Percentiles rank a stretch among this genome's conserved stretches.
These are phyloP conservation scores for Noctilio leporinus DNA, from an alignment of 2,113 vertebrate genomes.

Conservation along the genomic window DNA sequence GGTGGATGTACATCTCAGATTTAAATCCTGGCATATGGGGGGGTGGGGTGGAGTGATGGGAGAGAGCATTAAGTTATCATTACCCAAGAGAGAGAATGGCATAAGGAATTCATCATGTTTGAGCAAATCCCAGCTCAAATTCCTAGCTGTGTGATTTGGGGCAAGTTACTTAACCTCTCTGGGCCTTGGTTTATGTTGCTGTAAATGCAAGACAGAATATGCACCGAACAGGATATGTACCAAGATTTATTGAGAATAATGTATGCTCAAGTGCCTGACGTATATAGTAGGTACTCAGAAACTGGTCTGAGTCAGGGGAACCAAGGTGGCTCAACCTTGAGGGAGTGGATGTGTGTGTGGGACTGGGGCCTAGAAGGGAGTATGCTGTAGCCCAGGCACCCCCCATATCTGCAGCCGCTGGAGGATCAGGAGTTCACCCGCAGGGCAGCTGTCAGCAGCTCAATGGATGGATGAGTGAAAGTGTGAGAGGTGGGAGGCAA, in stretches of 20 bases:
- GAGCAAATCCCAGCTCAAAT: background rate
- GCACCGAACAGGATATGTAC: background rate
- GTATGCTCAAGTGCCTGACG: background rate
- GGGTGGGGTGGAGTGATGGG: too few relatives aligned
- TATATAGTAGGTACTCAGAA: background rate
- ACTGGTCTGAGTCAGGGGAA: background rate
- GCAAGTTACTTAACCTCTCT: background rate
- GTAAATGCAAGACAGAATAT: background rate
- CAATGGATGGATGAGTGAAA: slow-evolving; percentile 55
- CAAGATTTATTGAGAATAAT: background rate
- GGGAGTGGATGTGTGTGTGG: too few relatives aligned
- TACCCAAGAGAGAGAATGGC: background rate
- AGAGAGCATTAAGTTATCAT: background rate
- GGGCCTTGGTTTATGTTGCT: background rate
- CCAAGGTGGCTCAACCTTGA: background rate
- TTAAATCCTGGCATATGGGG: background rate
- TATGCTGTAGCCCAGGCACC: background rate
- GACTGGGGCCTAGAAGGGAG: background rate
- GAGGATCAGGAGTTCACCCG: slow-evolving; percentile 65
- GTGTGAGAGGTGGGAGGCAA: slow-evolving; percentile 45
- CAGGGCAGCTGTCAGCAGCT: slow-evolving; percentile 68
- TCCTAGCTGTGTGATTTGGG: background rate
- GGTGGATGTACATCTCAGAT: background rate
- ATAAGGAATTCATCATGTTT: background rate
- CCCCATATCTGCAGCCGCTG: background rate